phyloP scores from a whole-genome alignment of 2,113 vertebrate species.

The Aptenodytes patagonicus region DNA sequence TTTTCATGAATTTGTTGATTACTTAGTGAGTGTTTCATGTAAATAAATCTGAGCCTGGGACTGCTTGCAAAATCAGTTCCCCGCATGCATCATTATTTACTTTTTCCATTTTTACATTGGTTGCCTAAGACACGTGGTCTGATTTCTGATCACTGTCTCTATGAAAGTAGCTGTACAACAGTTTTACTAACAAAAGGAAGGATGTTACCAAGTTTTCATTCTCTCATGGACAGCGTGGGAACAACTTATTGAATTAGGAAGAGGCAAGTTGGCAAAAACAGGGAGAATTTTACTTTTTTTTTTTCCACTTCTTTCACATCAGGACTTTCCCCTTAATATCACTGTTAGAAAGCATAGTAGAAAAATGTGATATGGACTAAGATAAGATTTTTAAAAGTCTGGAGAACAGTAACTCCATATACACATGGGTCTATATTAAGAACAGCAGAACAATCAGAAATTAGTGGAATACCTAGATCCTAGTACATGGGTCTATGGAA shows the following conservation, averaged over 20 bases:
- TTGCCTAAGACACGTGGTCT: not conserved
- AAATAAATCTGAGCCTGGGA: not conserved
- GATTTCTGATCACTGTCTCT: not conserved
- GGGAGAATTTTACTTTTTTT: not conserved
- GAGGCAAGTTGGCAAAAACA: not conserved
- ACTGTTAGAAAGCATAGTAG: not conserved
- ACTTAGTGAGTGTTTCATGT: not conserved
- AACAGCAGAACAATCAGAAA: not conserved
- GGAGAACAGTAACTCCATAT: not conserved
- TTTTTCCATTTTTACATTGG: not conserved
- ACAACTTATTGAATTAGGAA: not conserved
- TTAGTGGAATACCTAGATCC: not conserved
- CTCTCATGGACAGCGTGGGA: not conserved
- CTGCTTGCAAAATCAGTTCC: not conserved
- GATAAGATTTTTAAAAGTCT: not conserved
- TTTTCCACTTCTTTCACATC: not conserved
- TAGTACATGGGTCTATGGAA: not conserved
- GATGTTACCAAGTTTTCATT: not conserved
- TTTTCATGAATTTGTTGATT: constrained; percentile 4
- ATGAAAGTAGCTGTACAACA: not conserved
- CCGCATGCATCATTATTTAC: not conserved
- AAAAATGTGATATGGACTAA: not conserved
- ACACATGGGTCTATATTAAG: not conserved
- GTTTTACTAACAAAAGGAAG: not conserved
- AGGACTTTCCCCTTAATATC: not conserved